Evolutionary conservation across 2,888 invertebrate species (phyloP), one percentile per base, ranked within the genome.

Genomic region (Eupeodes latifasciatus): DNA sequence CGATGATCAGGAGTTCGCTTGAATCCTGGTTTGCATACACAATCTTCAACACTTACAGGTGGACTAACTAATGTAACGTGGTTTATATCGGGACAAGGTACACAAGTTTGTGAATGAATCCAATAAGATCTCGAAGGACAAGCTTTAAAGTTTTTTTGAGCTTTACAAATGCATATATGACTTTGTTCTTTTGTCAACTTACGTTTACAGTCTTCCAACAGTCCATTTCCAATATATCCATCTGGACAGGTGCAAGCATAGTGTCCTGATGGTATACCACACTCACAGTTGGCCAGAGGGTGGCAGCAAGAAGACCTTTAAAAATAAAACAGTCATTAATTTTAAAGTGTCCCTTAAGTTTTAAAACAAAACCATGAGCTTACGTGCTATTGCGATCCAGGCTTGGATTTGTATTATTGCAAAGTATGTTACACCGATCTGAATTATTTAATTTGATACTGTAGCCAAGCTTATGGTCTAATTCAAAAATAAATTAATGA

Each of bases 101-200:
- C 89, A 77, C 94, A 94, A 27, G 91, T 90, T 72, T 94, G 94
- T 5, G 94, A 94, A 9, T 94, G 94, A 91, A 95, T 95, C n/a
- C 95, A 95, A 90, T 95, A 96, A 0, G 95, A 96, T 34, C 96
- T 95, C 69, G 94, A 94, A 0, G 95, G 95, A 91, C 96, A 96
- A 4, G 95, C 96, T 96, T 51, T 59, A n/a, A 55, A n/a, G n/a
- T 47, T 11, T 47, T 47, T 51, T n/a, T 1, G n/a, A 6, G 51
- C 5, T n/a, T 51, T n/a, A 51, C 7, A n/a, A 51, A n/a, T 51
- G 27, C 27, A 27, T 27, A 27, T 2, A 27, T 27, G 27, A 27
- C 27, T 12, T 57, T 51, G n/a, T 0, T 59, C 4, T 0, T 72
- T 12, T 47, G n/a, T 0, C 16, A 0, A 78, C 77, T 90, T 93